These are phyloP conservation scores for Callithrix jacchus DNA, from an alignment of 2,113 vertebrate genomes.

Conservation along the genomic window DNA sequence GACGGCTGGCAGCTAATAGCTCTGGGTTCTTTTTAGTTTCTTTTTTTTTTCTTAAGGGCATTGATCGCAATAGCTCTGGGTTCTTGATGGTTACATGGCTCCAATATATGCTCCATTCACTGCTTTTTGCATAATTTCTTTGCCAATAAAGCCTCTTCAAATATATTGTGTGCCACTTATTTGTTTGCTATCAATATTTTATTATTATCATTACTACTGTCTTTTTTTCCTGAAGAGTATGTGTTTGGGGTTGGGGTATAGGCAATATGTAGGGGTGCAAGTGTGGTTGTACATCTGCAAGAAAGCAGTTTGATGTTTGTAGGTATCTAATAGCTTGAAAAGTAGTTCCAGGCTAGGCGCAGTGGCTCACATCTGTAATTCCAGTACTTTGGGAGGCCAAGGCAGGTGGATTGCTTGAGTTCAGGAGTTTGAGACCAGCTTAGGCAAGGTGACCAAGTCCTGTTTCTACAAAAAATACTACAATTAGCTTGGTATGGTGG, in stretches of 20 bases:
- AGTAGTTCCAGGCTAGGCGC: neutral
- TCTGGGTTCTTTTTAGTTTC: neutral
- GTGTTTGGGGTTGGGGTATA: neutral
- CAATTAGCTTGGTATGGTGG: too few species aligned
- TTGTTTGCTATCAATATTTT: neutral
- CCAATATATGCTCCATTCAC: neutral
- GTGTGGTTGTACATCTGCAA: neutral
- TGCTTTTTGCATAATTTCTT: neutral
- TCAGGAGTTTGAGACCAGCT: too few species aligned
- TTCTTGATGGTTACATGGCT: neutral
- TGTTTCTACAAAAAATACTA: too few species aligned
- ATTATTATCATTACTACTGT: neutral
- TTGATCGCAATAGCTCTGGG: neutral
- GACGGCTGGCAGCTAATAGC: neutral
- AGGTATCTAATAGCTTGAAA: neutral
- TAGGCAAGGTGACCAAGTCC: too few species aligned
- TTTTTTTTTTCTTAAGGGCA: too few species aligned
- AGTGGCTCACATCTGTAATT: too few species aligned
- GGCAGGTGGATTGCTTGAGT: too few species aligned
- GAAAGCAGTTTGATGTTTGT: neutral
- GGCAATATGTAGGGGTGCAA: neutral
- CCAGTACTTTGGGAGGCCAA: too few species aligned
- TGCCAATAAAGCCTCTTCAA: conserved; percentile 3
- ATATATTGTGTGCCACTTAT: neutral
- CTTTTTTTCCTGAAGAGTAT: neutral